These are phyloP conservation scores for Pollimyrus isidori DNA, from an alignment of 2,113 vertebrate genomes.

Conservation along the genomic window DNA sequence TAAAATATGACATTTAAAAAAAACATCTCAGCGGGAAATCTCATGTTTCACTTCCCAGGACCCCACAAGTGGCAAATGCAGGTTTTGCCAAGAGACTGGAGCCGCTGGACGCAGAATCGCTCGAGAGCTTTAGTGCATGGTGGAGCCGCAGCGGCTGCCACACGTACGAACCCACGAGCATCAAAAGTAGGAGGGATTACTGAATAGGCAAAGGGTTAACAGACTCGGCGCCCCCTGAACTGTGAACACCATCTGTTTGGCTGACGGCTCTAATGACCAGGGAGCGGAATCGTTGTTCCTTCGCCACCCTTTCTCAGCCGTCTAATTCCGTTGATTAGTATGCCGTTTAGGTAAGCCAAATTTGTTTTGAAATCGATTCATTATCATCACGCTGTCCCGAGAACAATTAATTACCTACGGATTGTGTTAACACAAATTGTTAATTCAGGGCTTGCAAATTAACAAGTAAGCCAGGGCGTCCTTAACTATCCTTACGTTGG, in stretches of 20 bases:
- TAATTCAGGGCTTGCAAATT: neutral
- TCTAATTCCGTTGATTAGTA: neutral
- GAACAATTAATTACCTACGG: conserved; percentile 1
- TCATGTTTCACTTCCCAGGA: neutral
- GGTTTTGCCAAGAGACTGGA: neutral
- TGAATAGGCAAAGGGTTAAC: neutral
- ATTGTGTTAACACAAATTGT: neutral
- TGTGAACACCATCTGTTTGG: neutral
- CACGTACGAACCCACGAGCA: too few species aligned
- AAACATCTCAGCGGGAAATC: neutral
- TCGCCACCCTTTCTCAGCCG: neutral
- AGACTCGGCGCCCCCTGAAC: neutral
- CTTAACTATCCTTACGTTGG: neutral
- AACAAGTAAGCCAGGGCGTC: neutral
- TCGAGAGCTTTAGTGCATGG: neutral
- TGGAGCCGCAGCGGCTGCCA: neutral
- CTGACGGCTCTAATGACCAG: neutral
- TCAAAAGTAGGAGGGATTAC: too few species aligned
- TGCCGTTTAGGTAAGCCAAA: neutral
- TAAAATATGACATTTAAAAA: neutral
- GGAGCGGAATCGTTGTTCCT: neutral
- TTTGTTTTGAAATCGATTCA: conserved; percentile 4
- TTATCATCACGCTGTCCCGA: neutral
- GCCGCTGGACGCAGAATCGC: neutral
- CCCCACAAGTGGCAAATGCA: neutral